Evolutionary conservation across 2,797 vertebrate species (phyloP).

Genomic region (Lepidocolaptes lacrymiger): DNA sequence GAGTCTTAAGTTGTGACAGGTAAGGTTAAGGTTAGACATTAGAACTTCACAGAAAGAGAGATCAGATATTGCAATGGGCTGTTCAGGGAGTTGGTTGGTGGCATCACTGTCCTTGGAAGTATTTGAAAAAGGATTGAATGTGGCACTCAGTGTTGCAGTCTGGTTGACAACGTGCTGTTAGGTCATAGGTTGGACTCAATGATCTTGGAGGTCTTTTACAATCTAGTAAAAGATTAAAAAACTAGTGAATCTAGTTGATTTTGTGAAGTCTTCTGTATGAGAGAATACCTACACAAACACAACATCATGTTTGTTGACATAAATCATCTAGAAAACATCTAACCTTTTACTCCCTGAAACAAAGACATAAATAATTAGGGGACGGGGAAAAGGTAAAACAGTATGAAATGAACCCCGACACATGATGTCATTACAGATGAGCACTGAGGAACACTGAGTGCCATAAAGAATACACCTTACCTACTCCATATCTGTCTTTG

Average conservation of each 20-base stretch:
- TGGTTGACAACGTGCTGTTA: background rate
- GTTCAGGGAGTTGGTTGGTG: background rate
- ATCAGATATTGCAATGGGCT: background rate
- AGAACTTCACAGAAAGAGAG: background rate
- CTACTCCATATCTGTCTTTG: background rate
- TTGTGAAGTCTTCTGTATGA: background rate
- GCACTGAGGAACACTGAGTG: background rate
- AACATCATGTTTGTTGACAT: background rate
- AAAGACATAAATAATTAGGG: background rate
- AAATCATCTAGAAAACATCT: background rate
- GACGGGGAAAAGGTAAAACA: background rate
- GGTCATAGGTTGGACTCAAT: background rate
- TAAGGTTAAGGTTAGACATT: background rate
- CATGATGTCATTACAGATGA: background rate
- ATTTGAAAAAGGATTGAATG: background rate
- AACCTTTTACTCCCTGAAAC: background rate
- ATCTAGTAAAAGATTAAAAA: too few relatives aligned
- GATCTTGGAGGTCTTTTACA: background rate
- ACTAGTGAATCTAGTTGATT: background rate
- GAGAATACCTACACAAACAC: background rate
- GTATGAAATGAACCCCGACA: background rate
- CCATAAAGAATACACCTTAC: background rate
- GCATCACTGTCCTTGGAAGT: background rate
- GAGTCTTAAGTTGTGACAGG: background rate
- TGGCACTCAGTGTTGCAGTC: background rate